Percentiles rank a stretch among this genome's conserved stretches.
Conservation (phyloP, 2,113 vertebrate species). For the Hippoglossus stenolepis region DNA sequence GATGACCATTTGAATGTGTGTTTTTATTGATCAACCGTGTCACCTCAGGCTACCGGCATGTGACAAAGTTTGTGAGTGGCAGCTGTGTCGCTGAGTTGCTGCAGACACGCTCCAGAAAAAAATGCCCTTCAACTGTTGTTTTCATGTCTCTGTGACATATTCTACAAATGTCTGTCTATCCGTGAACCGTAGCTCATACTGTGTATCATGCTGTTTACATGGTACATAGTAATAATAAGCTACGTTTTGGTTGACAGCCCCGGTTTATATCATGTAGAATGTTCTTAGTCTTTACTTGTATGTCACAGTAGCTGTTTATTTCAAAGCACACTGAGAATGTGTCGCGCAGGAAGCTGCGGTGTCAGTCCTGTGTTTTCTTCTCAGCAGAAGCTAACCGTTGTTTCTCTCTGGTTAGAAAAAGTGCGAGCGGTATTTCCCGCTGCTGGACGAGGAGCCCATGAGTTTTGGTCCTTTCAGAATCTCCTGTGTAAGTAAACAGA, state of each 20-base stretch:
- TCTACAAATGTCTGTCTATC: too few relatives aligned
- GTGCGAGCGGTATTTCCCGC: constrained; percentile 96
- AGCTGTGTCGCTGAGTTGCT: too few relatives aligned
- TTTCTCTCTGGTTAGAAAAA: constrained; percentile 90
- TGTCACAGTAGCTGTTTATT: constrained; percentile 1
- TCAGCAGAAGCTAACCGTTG: constrained; percentile 35
- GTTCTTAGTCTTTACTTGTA: not conserved
- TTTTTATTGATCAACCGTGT: not conserved
- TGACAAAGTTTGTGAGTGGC: too few relatives aligned
- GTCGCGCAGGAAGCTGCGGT: constrained; percentile 50
- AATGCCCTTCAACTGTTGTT: too few relatives aligned
- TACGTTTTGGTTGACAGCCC: too few relatives aligned
- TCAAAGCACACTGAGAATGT: constrained; percentile 16
- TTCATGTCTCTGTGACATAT: too few relatives aligned
- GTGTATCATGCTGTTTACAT: too few relatives aligned
- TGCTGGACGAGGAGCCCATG: constrained; percentile 88
- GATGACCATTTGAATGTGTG: too few relatives aligned
- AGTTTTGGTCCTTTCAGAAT: constrained; percentile 94
- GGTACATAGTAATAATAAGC: too few relatives aligned
- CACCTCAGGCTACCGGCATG: not conserved
- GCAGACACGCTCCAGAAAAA: too few relatives aligned
- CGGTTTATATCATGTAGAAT: too few relatives aligned
- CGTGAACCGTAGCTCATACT: too few relatives aligned
- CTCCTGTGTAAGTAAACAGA: constrained; percentile 91
- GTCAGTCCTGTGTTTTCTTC: constrained; percentile 28